Base-by-base conservation (phyloP, 2,797 vertebrate genomes). In the Sebastes variabilis region DNA sequence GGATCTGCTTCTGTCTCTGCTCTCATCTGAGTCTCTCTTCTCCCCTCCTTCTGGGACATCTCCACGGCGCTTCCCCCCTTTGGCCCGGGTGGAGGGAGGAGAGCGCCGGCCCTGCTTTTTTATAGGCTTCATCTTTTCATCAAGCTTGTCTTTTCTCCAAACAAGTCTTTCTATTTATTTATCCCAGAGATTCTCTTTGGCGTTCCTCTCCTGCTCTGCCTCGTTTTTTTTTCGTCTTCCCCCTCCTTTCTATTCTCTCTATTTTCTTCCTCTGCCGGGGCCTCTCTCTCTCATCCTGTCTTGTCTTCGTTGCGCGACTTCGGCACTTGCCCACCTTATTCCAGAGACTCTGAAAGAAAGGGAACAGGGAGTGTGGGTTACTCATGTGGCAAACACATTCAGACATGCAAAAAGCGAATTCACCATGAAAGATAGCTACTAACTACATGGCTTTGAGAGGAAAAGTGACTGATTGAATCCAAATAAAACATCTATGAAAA, bases 91-190 rank as follows among this genome's bases (percentile, higher is more conserved):
- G 77, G 97, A 97, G 18, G 96, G 96, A 61, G 97, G 97, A 38
- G 96, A 97, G 82, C 75, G 93, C 71, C 96, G 94, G 22, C 94
- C 92, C 83, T 96, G 96, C 91, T 97, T 97, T 90, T 97, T 97
- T 92, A 96, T 94, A 20, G 97, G 96, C 93, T 97, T 98, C 97
- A 97, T 98, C 90, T 90, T 91, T 84, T 94, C 92, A 93, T 94
- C 78, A 75, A 85, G 81, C 77, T 85, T 74, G 81, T 75, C 58
- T 86, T 87, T 90, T 65, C 69, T 89, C 81, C 76, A 92, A 89
- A 91, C 85, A 89, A 79, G 76, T 88, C 75, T 75, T 86, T 87
- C 86, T 82, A 89, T 90, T 88, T 90, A 88, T 89, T 91, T 90
- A 91, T 92, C 90, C 86, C 88, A 83, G 87, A 90, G 87, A 89